A percentile compares a stretch with the other conserved stretches of the same genome.
Evolutionary conservation across 1,140 invertebrate species (phyloP).

Genomic region (Pollicipes pollicipes): DNA sequence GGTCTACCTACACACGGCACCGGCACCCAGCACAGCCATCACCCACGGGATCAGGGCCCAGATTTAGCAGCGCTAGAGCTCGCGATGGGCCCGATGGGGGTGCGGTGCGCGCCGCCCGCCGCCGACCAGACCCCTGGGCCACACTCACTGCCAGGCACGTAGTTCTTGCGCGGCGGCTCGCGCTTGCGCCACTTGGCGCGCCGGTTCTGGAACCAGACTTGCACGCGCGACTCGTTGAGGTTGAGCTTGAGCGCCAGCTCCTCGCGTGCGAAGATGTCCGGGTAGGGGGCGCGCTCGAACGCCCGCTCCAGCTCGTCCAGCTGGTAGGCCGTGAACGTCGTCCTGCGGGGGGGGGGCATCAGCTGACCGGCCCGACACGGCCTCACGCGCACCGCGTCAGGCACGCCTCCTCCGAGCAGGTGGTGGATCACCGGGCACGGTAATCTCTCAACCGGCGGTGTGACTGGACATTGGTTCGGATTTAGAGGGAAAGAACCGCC

Average conservation of each 20-base stretch:
- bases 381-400: not conserved
- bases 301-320: constrained; percentile 83
- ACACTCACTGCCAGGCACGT: constrained; percentile 35
- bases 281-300: constrained; percentile 86
- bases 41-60: no score
- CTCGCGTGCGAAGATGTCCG: constrained; percentile 88
- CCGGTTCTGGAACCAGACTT: constrained; percentile 49
- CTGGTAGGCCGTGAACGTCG: constrained; percentile 90
- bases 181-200: constrained; percentile 94
- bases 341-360: constrained; percentile 39
- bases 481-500: no score
- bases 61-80: no score
- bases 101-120: no score
- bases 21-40: no score
- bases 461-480: no score
- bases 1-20: no score
- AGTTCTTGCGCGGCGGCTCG: constrained; percentile 85
- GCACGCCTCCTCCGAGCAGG: no score
- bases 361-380: not conserved
- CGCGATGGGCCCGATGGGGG: no score
- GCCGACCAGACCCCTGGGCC: no score
- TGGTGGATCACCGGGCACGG: not conserved
- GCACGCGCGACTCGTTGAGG: constrained; percentile 80
- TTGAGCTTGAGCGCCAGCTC: constrained; percentile 77
- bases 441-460: not conserved